Conservation (phyloP, 30 jellyfish, hydroid and myxozoan species). For the Aurelia sp. region DNA sequence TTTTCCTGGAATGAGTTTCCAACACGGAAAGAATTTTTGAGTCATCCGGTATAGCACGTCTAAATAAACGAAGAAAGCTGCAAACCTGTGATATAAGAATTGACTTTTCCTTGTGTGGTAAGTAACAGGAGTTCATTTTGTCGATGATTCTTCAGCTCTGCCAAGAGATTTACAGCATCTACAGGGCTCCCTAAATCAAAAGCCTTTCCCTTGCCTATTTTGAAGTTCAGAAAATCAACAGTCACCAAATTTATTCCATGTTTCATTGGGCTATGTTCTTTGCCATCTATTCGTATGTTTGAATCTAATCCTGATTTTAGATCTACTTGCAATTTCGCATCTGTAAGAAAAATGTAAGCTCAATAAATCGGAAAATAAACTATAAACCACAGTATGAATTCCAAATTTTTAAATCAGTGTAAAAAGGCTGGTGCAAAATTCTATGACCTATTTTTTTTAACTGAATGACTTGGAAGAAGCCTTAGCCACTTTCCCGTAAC, state of each 20-base stretch:
- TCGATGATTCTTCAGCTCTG: conserved; percentile 45
- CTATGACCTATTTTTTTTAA: too few species aligned
- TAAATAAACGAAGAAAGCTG: not conserved
- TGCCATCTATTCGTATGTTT: conserved; percentile 72
- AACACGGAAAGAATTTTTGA: too few species aligned
- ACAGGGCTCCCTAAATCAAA: conserved; percentile 30
- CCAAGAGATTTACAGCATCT: conserved; percentile 35
- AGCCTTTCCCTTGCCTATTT: conserved; percentile 69
- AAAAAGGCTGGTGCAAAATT: too few species aligned
- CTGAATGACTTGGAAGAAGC: too few species aligned
- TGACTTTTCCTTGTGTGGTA: conserved; percentile 80
- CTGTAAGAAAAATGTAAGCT: conserved; percentile 25
- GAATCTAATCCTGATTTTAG: conserved; percentile 74
- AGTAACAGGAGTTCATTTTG: conserved; percentile 60
- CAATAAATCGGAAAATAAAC: too few species aligned
- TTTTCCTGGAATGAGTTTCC: too few species aligned
- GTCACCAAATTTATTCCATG: conserved; percentile 77
- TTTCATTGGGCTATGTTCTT: conserved; percentile 79
- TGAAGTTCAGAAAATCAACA: conserved; percentile 55
- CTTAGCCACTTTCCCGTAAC: too few species aligned
- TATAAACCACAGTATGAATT: too few species aligned
- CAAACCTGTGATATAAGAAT: conserved; percentile 50
- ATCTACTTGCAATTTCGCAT: conserved; percentile 37
- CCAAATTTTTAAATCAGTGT: too few species aligned
- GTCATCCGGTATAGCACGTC: too few species aligned